A percentile compares a stretch with the other conserved stretches of the same genome.
Conservation (phyloP, 2,888 invertebrate species). For the Metopia argyrocephala region DNA sequence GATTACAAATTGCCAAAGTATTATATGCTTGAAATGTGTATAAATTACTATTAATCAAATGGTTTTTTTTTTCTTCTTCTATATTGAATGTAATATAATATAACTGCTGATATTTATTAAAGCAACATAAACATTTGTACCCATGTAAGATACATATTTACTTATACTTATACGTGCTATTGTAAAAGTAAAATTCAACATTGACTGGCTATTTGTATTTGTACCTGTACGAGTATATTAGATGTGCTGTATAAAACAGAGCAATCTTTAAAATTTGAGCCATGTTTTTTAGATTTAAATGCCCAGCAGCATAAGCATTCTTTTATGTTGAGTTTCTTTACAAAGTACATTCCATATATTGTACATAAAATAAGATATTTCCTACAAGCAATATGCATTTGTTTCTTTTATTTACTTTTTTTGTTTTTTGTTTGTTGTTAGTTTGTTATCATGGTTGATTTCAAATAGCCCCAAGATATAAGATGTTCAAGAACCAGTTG, state of each 20-base stretch:
- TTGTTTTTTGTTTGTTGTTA: too few species aligned
- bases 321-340: constrained; percentile 16
- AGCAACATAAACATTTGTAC: neutral
- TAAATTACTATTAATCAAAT: constrained; percentile 20
- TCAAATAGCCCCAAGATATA: constrained; percentile 8
- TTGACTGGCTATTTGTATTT: neutral
- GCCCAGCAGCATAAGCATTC: constrained; percentile 25
- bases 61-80: too few species aligned
- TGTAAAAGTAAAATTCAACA: neutral
- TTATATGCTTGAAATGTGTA: neutral
- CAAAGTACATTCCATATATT: neutral
- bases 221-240: too few species aligned
- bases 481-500: constrained; percentile 28
- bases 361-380: neutral
- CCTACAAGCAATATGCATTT: too few species aligned
- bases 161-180: too few species aligned
- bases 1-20: constrained; percentile 4
- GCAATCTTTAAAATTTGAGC: constrained; percentile 8
- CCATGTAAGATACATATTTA: neutral
- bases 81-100: neutral
- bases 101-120: neutral
- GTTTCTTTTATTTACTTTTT: too few species aligned
- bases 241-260: neutral
- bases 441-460: constrained; percentile 9
- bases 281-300: constrained; percentile 20